A percentile compares a stretch with the other conserved stretches of the same genome.
phyloP scores from a whole-genome alignment of 2,113 vertebrate genomes.

The Misgurnus anguillicaudatus region DNA sequence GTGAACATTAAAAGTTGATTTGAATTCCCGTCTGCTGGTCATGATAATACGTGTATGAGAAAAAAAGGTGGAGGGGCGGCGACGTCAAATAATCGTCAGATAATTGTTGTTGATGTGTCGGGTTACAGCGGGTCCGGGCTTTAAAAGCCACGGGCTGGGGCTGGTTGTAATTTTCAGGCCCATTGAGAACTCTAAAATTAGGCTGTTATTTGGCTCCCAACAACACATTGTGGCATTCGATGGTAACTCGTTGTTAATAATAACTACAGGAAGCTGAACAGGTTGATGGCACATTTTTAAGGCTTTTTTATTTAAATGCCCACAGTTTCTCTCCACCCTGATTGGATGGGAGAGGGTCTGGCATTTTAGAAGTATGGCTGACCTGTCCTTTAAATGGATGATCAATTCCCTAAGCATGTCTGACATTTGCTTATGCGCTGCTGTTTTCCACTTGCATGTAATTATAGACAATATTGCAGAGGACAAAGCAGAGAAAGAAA shows the following conservation, averaged over 20 bases:
- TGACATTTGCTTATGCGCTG: conserved; percentile 53
- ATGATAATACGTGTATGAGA: too few species aligned
- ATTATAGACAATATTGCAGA: conserved; percentile 48
- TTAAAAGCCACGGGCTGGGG: too few species aligned
- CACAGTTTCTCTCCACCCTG: conserved; percentile 37
- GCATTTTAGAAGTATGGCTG: conserved; percentile 54
- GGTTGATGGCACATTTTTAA: conserved; percentile 44
- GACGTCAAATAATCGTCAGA: too few species aligned
- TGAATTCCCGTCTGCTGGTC: too few species aligned
- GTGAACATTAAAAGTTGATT: too few species aligned
- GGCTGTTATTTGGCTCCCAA: neutral
- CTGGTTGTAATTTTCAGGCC: too few species aligned
- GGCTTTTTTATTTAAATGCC: conserved; percentile 33
- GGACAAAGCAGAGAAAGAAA: conserved; percentile 7
- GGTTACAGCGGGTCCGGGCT: too few species aligned
- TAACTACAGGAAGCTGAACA: conserved; percentile 47
- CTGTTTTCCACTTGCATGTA: conserved; percentile 47
- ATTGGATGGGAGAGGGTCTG: conserved; percentile 44
- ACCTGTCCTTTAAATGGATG: conserved; percentile 56
- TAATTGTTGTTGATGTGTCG: too few species aligned
- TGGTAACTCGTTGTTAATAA: conserved; percentile 42
- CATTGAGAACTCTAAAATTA: too few species aligned
- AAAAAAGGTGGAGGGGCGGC: too few species aligned
- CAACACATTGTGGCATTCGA: conserved; percentile 47
- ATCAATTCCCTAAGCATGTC: conserved; percentile 51